phyloP scores from a whole-genome alignment of 2,797 vertebrate species.

The Pangasius macronema region DNA sequence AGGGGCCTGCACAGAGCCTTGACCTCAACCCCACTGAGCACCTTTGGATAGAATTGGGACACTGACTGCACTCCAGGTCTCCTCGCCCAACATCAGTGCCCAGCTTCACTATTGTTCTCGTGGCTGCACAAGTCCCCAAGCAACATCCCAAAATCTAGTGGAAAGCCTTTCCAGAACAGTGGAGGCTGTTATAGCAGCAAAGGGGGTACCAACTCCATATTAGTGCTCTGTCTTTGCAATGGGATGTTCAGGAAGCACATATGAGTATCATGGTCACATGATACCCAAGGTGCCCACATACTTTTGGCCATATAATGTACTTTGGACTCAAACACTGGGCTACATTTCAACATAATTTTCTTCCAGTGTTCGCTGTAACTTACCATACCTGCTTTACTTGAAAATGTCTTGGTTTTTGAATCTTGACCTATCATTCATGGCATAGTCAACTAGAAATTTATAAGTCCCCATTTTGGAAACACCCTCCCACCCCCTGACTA shows the following conservation, averaged over 20 bases:
- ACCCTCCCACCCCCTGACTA: constrained; percentile 64
- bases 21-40: neutral
- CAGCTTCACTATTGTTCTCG: too few species aligned
- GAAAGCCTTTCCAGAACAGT: too few species aligned
- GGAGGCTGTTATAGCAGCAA: neutral
- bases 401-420: neutral
- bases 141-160: neutral
- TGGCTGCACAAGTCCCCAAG: neutral
- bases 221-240: neutral
- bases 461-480: constrained; percentile 5
- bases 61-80: neutral
- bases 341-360: neutral
- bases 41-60: neutral
- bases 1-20: neutral
- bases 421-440: neutral
- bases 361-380: neutral
- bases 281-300: neutral
- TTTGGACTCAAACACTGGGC: neutral
- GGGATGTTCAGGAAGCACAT: neutral
- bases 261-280: neutral
- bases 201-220: neutral
- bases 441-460: neutral
- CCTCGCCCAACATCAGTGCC: neutral
- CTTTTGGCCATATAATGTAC: neutral
- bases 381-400: neutral